Conservation (phyloP, 2,113 vertebrate genomes). For the Petrocephalus zakoni region DNA sequence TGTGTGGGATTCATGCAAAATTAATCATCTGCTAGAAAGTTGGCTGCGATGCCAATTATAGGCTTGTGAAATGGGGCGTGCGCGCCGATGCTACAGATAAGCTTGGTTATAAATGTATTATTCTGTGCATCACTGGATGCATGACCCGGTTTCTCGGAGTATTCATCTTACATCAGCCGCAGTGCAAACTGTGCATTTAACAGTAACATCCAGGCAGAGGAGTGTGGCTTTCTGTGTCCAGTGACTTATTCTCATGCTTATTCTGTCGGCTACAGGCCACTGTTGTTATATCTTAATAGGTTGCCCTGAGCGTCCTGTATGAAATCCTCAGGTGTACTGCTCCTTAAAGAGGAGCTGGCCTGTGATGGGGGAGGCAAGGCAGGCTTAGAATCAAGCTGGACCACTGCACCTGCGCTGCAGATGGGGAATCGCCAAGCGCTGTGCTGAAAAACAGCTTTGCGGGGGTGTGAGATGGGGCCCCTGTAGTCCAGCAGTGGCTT, state of each 20-base stretch:
- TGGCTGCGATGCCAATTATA: not conserved
- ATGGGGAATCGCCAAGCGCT: not conserved
- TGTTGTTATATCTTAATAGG: not conserved
- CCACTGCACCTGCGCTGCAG: not conserved
- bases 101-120: not conserved
- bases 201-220: not conserved
- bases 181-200: not conserved
- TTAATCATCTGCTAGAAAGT: not conserved
- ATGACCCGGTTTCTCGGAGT: not conserved
- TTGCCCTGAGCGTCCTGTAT: not conserved
- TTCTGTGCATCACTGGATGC: not conserved
- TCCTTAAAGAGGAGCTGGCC: not conserved
- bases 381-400: not conserved
- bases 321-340: not conserved
- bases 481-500: not conserved
- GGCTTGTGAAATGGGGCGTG: not conserved
- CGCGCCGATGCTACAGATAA: not conserved
- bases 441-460: not conserved
- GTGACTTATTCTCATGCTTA: not conserved
- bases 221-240: not conserved
- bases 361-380: not conserved
- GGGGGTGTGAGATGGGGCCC: not conserved
- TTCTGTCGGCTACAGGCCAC: not conserved
- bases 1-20: not conserved
- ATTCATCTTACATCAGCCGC: not conserved